Evolutionary conservation across 2,797 vertebrate species (phyloP).

Genomic region (Sebastes trivittatus): DNA sequence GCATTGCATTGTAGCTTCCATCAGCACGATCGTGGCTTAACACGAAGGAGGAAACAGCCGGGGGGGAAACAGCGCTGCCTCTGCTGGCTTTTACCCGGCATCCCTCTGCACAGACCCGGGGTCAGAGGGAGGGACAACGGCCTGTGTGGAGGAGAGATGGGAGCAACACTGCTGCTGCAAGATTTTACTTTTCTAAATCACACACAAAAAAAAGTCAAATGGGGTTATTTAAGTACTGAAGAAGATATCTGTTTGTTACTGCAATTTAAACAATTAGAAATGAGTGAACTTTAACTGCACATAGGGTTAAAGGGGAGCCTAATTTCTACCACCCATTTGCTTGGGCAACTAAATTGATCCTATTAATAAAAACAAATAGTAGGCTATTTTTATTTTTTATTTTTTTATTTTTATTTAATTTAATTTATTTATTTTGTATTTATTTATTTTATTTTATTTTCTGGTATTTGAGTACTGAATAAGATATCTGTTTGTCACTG

Average conservation of each 20-base stretch:
- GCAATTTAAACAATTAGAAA: background rate
- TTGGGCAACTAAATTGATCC: background rate
- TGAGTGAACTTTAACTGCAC: too few species aligned
- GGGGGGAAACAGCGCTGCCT: constrained; percentile 47
- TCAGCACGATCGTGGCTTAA: background rate
- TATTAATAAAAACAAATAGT: background rate
- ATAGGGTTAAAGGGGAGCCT: background rate
- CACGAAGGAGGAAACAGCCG: background rate
- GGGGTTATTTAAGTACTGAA: too few species aligned
- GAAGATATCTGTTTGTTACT: background rate
- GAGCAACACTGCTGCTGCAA: background rate
- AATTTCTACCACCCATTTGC: background rate
- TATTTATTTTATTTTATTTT: background rate
- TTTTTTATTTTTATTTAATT: too few species aligned
- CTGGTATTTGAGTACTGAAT: too few species aligned
- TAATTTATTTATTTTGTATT: too few species aligned
- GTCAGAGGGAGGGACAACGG: constrained; percentile 17
- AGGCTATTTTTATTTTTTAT: background rate
- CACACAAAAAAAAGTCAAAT: background rate
- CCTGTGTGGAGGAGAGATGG: constrained; percentile 3
- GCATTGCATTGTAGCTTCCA: background rate
- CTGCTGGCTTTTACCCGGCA: constrained; percentile 23
- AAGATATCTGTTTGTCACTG: background rate
- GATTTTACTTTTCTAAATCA: background rate
- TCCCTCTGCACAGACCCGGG: constrained; percentile 22